Percentiles rank a stretch among this genome's conserved stretches.
These are phyloP conservation scores for Datnioides undecimradiatus DNA, from an alignment of 2,113 vertebrate species.

Conservation along the genomic window DNA sequence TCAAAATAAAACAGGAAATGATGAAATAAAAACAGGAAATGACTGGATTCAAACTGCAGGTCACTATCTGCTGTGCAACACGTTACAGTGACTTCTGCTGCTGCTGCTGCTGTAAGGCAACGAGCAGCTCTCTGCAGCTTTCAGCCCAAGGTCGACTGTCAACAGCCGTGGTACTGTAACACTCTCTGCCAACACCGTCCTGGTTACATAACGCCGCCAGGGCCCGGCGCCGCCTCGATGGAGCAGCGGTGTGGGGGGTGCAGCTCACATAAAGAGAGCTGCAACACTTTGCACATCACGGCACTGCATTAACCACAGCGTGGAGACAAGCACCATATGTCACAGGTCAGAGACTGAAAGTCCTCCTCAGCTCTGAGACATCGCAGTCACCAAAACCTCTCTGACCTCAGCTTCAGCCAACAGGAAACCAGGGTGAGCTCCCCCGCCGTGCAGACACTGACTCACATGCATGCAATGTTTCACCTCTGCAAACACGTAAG, in stretches of 20 bases:
- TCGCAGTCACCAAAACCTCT: too few relatives aligned
- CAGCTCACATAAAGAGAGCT: not conserved
- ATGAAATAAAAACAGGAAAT: too few relatives aligned
- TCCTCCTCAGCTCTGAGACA: not conserved
- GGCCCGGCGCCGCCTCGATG: not conserved
- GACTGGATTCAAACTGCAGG: too few relatives aligned
- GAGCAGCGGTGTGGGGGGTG: not conserved
- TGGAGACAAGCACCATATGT: not conserved
- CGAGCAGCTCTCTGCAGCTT: constrained; percentile 29
- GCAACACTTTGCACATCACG: not conserved
- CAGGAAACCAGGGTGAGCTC: too few relatives aligned
- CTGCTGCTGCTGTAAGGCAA: constrained; percentile 36
- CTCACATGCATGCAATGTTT: too few relatives aligned
- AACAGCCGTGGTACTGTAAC: not conserved
- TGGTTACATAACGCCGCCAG: not conserved
- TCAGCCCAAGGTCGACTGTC: constrained; percentile 29
- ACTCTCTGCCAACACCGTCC: not conserved
- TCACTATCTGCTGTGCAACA: too few relatives aligned
- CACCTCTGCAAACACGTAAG: too few relatives aligned
- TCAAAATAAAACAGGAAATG: too few relatives aligned
- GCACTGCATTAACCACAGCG: not conserved
- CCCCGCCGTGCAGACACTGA: too few relatives aligned
- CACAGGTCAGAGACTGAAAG: not conserved
- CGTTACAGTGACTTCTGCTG: too few relatives aligned
- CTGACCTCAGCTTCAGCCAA: too few relatives aligned